Evolutionary conservation across 1,140 invertebrate genomes (phyloP), one percentile per base, ranked within the genome.

Genomic region (Brachionus asplanchnoidis): DNA sequence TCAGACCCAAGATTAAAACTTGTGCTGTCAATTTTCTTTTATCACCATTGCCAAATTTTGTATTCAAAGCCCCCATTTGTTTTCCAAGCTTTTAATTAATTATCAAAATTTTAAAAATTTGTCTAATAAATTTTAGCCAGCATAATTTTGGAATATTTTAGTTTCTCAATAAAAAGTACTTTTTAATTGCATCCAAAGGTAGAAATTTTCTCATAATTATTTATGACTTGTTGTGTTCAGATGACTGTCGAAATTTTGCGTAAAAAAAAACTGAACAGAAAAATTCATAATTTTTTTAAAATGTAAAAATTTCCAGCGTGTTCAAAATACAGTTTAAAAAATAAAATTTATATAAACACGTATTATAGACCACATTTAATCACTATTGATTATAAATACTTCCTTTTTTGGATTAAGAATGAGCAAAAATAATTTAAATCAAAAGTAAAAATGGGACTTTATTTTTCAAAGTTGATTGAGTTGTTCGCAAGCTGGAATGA

Each of bases 381-480:
- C 14, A 23, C n/a, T 17, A 9, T 60, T 60, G 20, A 20, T 60
- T 20, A 60, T 60, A 60, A 60, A 60, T 60, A 60, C 17, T 8
- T 9, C 23, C 1, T 60, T 9, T 7, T 8, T 36, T 32, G 7
- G 5, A 23, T 44, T 17, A 77, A 77, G 53, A 50, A 46, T 50
- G 46, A 28, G 11, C 12, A 4, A 28, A 77, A 77, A 77, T 9
- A 50, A 28, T 26, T 26, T 44, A 40, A 40, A 46, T 75, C 3
- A 32, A 70, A 46, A 78, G 12, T n/a, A 9, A 86, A 80, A 70
- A 89, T 89, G 88, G 88, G 88, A 65, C 75, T 87, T 20, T 85
- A 86, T n/a, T 36, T 88, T 12, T 86, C 87, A 1, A 87, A 87
- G 77, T 40, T 89, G 28, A 75, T 75, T 9, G 86, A 87, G 44